These are phyloP conservation scores for Basileuterus tristriatus DNA, from an alignment of 2,797 vertebrate species.

Conservation along the genomic window DNA sequence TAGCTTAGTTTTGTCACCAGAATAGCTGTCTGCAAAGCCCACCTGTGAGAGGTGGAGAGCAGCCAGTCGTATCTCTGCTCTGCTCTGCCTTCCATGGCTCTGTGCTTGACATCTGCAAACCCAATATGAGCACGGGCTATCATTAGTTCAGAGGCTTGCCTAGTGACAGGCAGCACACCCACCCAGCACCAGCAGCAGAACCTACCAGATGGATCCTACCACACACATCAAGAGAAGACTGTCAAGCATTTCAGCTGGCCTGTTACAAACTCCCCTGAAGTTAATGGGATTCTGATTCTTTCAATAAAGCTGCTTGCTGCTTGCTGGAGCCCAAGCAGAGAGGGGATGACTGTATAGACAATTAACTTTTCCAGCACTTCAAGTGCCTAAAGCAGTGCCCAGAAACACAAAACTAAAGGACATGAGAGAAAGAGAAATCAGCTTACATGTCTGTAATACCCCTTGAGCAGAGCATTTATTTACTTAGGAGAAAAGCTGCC, in stretches of 20 bases:
- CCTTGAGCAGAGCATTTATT: not conserved
- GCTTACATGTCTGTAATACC: not conserved
- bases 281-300: not conserved
- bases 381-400: not conserved
- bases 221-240: not conserved
- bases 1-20: not conserved
- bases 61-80: not conserved
- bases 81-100: not conserved
- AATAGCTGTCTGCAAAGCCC: not conserved
- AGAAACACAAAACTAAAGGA: slow-evolving; percentile 6
- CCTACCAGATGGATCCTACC: not conserved
- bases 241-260: not conserved
- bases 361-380: not conserved
- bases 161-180: not conserved
- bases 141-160: not conserved
- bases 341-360: not conserved
- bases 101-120: not conserved
- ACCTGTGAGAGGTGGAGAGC: not conserved
- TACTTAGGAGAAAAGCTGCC: not conserved
- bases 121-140: not conserved
- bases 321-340: not conserved
- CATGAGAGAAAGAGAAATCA: not conserved
- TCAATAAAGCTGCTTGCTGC: not conserved
- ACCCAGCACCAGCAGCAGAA: not conserved
- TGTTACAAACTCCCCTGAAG: not conserved